A percentile compares a stretch with the other conserved stretches of the same genome.
Evolutionary conservation across 2,888 invertebrate genomes (phyloP).

Genomic region (Lottia scabra): DNA sequence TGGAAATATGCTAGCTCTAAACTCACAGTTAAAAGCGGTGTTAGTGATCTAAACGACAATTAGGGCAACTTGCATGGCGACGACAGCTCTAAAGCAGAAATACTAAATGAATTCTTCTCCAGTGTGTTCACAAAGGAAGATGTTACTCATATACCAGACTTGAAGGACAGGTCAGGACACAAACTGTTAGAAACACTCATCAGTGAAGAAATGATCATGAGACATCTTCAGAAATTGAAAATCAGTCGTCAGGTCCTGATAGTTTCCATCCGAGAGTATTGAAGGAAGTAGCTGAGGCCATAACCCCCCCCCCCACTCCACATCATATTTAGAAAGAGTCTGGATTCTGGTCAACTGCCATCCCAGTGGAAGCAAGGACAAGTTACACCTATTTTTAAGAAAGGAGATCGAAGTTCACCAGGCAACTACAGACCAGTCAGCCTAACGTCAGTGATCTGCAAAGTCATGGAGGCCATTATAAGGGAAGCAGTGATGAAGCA

Average conservation of each 20-base stretch:
- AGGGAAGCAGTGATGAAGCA: conserved; percentile 10
- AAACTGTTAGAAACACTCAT: too few relatives aligned
- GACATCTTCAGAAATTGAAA: too few relatives aligned
- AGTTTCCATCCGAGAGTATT: neutral
- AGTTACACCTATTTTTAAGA: conserved; percentile 15
- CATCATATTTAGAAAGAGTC: neutral
- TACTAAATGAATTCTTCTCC: conserved; percentile 12
- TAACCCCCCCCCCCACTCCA: conserved; percentile 1
- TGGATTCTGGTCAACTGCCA: neutral
- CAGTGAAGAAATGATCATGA: too few relatives aligned
- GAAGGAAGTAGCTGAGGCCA: neutral
- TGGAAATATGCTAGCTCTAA: too few relatives aligned
- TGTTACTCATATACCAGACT: too few relatives aligned
- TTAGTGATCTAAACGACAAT: too few relatives aligned
- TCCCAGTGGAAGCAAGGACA: too few relatives aligned
- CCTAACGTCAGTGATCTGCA: conserved; percentile 18
- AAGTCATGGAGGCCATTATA: conserved; percentile 15
- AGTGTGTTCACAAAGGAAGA: conserved; percentile 12
- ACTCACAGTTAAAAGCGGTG: too few relatives aligned
- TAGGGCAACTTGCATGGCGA: too few relatives aligned
- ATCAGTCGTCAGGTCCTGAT: too few relatives aligned
- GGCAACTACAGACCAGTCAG: too few relatives aligned
- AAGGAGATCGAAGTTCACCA: conserved; percentile 7
- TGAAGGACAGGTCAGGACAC: too few relatives aligned
- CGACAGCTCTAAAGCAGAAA: conserved; percentile 8